Percentiles rank a stretch among this genome's conserved stretches.
Conservation (phyloP, 2,888 invertebrate genomes). For the Eugnorisma glareosa region DNA sequence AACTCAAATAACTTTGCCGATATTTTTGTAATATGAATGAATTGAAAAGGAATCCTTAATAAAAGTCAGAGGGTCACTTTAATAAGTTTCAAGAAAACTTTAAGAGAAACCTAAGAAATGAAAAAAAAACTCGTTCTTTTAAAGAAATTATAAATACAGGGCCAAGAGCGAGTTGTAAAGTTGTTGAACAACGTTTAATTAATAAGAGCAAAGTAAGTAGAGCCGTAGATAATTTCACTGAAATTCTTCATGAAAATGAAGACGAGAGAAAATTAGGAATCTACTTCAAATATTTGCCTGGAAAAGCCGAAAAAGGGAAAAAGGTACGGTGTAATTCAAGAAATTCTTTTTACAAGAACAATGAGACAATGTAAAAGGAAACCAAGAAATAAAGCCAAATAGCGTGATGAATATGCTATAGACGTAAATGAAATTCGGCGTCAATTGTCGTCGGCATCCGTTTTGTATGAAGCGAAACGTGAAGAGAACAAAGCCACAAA, state of each 20-base stretch:
- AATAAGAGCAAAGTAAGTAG: constrained; percentile 28
- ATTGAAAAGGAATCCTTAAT: constrained; percentile 12
- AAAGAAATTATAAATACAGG: constrained; percentile 6
- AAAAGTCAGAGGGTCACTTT: neutral
- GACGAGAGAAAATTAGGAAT: neutral
- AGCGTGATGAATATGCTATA: neutral
- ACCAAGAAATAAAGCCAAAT: constrained; percentile 11
- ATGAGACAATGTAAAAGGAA: constrained; percentile 4
- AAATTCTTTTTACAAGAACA: neutral
- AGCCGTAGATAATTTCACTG: neutral
- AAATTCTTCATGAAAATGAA: constrained; percentile 20
- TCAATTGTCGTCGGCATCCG: constrained; percentile 8
- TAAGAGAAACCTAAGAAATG: neutral
- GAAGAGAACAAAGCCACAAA: constrained; percentile 25
- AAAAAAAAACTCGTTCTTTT: neutral
- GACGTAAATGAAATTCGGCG: constrained; percentile 35
- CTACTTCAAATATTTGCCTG: constrained; percentile 2
- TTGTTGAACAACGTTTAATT: constrained; percentile 20
- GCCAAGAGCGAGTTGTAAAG: constrained; percentile 3
- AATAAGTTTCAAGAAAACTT: constrained; percentile 4
- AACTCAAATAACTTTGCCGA: constrained; percentile 1
- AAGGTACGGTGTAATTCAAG: neutral
- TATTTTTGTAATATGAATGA: neutral
- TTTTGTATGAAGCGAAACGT: constrained; percentile 30
- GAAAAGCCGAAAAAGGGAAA: neutral